phyloP scores from a whole-genome alignment of 2,888 invertebrate species.

The Morpho helenor region DNA sequence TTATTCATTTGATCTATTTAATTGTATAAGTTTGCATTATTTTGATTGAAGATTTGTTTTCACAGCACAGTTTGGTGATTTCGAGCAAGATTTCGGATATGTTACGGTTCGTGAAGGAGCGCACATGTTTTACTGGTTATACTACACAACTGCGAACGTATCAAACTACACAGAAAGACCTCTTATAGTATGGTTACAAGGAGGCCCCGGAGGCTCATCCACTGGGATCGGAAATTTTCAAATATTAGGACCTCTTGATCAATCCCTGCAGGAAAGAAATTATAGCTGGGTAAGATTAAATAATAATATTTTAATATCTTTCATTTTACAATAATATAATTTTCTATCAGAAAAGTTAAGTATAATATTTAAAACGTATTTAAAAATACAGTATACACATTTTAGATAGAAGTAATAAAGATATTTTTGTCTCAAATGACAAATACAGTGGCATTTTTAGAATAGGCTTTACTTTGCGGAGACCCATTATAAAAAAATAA shows the following conservation, averaged over 20 bases:
- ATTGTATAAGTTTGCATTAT: no score
- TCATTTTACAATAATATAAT: no score
- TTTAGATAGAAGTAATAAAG: neutral
- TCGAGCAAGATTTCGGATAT: slow-evolving; percentile 86
- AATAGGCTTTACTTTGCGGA: neutral
- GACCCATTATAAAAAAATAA: no score
- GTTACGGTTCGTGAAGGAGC: slow-evolving; percentile 86
- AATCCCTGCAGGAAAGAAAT: slow-evolving; percentile 81
- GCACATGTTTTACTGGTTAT: slow-evolving; percentile 94
- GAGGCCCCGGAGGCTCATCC: slow-evolving; percentile 90
- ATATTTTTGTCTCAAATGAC: no score
- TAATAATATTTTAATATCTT: no score
- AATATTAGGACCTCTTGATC: slow-evolving; percentile 87
- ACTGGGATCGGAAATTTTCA: slow-evolving; percentile 93
- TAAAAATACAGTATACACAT: neutral
- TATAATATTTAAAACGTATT: slow-evolving; percentile 29
- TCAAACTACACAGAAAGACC: slow-evolving; percentile 67
- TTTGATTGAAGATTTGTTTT: slow-evolving; percentile 9
- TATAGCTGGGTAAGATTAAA: slow-evolving; percentile 83
- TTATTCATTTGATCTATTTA: no score
- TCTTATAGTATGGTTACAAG: slow-evolving; percentile 92
- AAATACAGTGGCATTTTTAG: neutral
- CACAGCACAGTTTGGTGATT: slow-evolving; percentile 75
- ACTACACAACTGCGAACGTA: slow-evolving; percentile 84
- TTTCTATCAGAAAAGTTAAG: no score